Evolutionary conservation across 2,113 vertebrate genomes (phyloP).

Genomic region (Atractosteus spatula): DNA sequence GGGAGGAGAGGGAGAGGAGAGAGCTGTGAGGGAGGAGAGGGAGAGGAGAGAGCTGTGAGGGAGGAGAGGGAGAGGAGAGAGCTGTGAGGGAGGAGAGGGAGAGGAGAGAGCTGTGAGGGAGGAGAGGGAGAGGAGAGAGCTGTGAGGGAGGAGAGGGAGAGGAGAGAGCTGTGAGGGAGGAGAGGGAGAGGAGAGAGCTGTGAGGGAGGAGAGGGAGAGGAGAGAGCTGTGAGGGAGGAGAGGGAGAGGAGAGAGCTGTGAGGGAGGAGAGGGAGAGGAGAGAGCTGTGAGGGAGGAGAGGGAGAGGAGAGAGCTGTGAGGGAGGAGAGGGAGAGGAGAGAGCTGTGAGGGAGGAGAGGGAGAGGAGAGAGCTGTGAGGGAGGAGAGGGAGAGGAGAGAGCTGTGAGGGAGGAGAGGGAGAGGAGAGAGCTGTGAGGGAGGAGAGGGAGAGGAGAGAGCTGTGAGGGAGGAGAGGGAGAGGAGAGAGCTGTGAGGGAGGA

Average conservation of each 20-base stretch:
- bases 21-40: slow-evolving; percentile 51
- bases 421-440: background rate
- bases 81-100: slow-evolving; percentile 38
- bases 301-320: slow-evolving; percentile 27
- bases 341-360: slow-evolving; percentile 52
- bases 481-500: slow-evolving; percentile 34
- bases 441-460: background rate
- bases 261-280: slow-evolving; percentile 19
- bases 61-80: slow-evolving; percentile 35
- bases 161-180: slow-evolving; percentile 37
- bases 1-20: slow-evolving; percentile 29
- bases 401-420: slow-evolving; percentile 38
- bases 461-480: slow-evolving; percentile 30
- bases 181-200: slow-evolving; percentile 31
- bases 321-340: slow-evolving; percentile 29
- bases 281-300: slow-evolving; percentile 16
- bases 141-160: slow-evolving; percentile 27
- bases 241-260: slow-evolving; percentile 26
- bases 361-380: slow-evolving; percentile 36
- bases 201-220: slow-evolving; percentile 9
- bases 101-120: background rate
- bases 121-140: background rate
- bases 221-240: no score
- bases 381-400: slow-evolving; percentile 35
- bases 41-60: slow-evolving; percentile 37